phyloP scores from a whole-genome alignment of 2,888 invertebrate species.

The Atethmia centrago region DNA sequence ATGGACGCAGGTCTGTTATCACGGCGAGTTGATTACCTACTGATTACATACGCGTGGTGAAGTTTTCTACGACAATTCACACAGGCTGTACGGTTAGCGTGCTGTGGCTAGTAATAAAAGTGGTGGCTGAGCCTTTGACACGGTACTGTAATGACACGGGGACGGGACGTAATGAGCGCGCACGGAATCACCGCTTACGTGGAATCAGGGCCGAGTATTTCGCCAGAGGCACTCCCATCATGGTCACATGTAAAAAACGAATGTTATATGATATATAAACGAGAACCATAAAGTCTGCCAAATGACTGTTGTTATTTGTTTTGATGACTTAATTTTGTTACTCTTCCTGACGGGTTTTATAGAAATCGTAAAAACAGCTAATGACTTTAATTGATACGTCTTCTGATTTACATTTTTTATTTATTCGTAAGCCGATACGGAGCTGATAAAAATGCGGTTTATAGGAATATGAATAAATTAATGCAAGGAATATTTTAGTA shows the following conservation, averaged over 20 bases:
- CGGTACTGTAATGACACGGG: conserved; percentile 66
- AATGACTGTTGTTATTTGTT: conserved; percentile 71
- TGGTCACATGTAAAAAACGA: conserved; percentile 71
- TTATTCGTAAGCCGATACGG: conserved; percentile 52
- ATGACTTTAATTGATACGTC: conserved; percentile 56
- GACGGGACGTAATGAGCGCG: conserved; percentile 73
- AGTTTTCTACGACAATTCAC: conserved; percentile 65
- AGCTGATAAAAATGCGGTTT: conserved; percentile 56
- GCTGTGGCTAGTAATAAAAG: conserved; percentile 73
- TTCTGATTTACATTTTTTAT: conserved; percentile 53
- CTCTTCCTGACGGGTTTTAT: conserved; percentile 64
- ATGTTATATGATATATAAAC: conserved; percentile 70
- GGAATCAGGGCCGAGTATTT: conserved; percentile 70
- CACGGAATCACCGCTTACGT: conserved; percentile 70
- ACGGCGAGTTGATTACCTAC: conserved; percentile 63
- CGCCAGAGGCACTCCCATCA: conserved; percentile 77
- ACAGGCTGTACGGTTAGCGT: conserved; percentile 56
- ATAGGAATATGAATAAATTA: conserved; percentile 61
- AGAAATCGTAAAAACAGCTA: conserved; percentile 66
- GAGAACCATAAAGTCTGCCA: conserved; percentile 60
- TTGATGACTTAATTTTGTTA: conserved; percentile 74
- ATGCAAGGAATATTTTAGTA: conserved; percentile 51
- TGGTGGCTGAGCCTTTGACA: conserved; percentile 69
- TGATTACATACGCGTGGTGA: conserved; percentile 64
- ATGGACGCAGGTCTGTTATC: conserved; percentile 67